Evolutionary conservation across 2,113 vertebrate genomes (phyloP).

Genomic region (Oreochromis tanganicae): DNA sequence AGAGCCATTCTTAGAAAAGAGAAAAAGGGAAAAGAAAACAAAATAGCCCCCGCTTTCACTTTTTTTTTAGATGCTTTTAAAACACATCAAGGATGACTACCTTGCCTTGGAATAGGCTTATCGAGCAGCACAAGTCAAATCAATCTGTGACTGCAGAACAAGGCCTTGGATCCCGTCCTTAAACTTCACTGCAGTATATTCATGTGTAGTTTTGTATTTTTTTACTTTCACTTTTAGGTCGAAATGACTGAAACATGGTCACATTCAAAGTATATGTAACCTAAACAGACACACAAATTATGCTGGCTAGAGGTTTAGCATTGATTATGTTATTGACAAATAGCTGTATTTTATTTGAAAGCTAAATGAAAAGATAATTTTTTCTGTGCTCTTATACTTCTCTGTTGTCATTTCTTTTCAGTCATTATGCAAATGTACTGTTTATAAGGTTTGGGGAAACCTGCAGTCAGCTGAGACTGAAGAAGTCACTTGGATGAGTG

Average conservation of each 20-base stretch:
- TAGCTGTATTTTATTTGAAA: neutral
- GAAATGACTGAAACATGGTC: neutral
- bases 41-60: neutral
- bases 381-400: fast-evolving
- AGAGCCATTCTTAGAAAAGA: neutral
- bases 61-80: neutral
- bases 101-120: neutral
- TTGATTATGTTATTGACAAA: fast-evolving
- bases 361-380: fast-evolving
- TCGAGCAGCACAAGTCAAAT: neutral
- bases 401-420: too few species aligned
- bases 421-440: too few species aligned
- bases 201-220: neutral
- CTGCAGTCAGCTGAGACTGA: too few species aligned
- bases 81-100: neutral
- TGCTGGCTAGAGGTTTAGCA: too few species aligned
- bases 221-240: neutral
- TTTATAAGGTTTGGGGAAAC: too few species aligned
- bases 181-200: neutral
- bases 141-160: neutral
- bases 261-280: neutral
- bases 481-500: too few species aligned
- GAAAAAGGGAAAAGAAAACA: neutral
- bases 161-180: neutral
- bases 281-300: neutral